Evolutionary conservation across 1,140 invertebrate species (phyloP), one percentile per base, ranked within the genome.

Genomic region (Andricus grossulariae): DNA sequence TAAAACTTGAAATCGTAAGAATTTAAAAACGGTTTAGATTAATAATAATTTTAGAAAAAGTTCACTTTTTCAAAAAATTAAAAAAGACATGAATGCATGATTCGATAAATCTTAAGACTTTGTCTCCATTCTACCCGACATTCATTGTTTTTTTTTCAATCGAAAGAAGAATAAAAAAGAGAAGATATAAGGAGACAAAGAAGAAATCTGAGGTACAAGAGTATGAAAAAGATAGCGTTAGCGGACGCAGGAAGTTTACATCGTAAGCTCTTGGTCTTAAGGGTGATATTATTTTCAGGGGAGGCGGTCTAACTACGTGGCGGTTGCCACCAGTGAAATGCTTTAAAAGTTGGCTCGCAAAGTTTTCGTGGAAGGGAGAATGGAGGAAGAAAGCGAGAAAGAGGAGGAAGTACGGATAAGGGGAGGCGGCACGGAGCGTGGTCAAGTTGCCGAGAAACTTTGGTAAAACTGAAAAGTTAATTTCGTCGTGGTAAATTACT

Each of bases 391-490:
- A 50, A 66, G 50, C 10, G 50, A 52, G 70, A 57, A 72, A 49
- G 52, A 74, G 55, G 70, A 5, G 60, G 75, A 74, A 70, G 73
- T 75, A 54, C 2, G 39, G 57, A 50, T 66, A 51, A 77, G 77
- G 76, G 49, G 76, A 60, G 52, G 71, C 52, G 70, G 73, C 76
- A 82, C 72, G 77, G 73, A 78, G 84, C 83, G 87, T 84, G 87
- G 87, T 88, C 88, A 88, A 88, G 87, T 88, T 86, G 86, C 88
- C 82, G 88, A 81, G 84, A 89, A 90, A 90, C 88, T 90, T 90
- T 86, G 88, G 86, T 88, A 89, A 89, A 90, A 90, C 89, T 90
- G 88, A 90, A 90, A 90, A 90, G 89, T 90, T 90, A 89, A 90
- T 90, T 90, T 90, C 86, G 88, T 89, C 89, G 87, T 88, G 89